A percentile compares a stretch with the other conserved stretches of the same genome.
Evolutionary conservation across 2,113 vertebrate genomes (phyloP).

Genomic region (Anas platyrhynchos): DNA sequence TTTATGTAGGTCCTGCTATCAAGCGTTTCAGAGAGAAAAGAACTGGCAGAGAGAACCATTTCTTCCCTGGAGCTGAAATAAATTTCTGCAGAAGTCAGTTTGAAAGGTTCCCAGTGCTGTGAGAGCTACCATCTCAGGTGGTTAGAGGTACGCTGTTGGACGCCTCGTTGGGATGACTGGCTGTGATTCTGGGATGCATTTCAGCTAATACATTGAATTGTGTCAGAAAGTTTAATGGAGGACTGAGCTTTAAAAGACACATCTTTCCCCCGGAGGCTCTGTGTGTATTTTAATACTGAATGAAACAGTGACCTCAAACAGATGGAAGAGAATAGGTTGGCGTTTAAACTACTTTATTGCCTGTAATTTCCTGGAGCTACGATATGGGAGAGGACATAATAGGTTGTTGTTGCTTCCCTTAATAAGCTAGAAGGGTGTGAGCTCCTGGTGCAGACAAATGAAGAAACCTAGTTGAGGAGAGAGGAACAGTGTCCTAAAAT

Average conservation of each 20-base stretch:
- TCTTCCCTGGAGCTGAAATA: not conserved
- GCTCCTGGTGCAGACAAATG: slow-evolving; percentile 1
- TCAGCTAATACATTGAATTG: not conserved
- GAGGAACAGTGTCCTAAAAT: not conserved
- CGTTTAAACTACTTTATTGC: not conserved
- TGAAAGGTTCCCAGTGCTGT: not conserved
- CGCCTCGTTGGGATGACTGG: not conserved
- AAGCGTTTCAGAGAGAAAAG: not conserved
- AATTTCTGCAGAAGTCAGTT: not conserved
- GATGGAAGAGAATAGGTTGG: not conserved
- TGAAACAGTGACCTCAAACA: not conserved
- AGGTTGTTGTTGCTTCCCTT: not conserved
- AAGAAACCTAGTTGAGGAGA: not conserved
- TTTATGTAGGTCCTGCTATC: not conserved
- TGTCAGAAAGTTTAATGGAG: not conserved
- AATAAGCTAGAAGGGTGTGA: not conserved
- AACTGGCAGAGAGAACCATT: not conserved
- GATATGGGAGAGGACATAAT: not conserved
- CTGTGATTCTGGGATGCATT: not conserved
- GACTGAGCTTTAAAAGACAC: not conserved
- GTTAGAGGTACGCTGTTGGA: not conserved
- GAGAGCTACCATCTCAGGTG: not conserved
- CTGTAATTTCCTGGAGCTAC: not conserved
- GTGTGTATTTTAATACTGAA: not conserved
- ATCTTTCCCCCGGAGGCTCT: not conserved